Evolutionary conservation across 2,113 vertebrate species (phyloP).

Genomic region (Raphicerus campestris): DNA sequence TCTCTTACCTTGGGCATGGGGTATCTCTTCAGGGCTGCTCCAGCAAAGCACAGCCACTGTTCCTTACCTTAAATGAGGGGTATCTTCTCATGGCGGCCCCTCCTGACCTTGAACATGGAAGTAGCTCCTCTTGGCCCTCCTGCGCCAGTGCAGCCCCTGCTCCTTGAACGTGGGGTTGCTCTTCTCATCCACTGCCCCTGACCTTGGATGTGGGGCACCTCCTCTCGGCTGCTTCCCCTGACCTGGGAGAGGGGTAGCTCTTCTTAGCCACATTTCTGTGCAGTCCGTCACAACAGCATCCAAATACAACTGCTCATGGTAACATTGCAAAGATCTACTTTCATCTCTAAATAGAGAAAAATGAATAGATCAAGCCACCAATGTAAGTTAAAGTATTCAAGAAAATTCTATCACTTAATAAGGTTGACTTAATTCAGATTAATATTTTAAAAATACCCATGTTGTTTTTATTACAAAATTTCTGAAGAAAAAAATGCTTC

Average conservation of each 20-base stretch:
- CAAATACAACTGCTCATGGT: not conserved
- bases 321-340: not conserved
- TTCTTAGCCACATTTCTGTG: no score
- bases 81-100: fast-evolving
- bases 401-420: not conserved
- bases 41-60: fast-evolving
- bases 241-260: no score
- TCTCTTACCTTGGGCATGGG: no score
- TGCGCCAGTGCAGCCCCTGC: fast-evolving
- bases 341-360: not conserved
- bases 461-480: not conserved
- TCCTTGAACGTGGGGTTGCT: no score
- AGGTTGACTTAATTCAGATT: not conserved
- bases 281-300: not conserved
- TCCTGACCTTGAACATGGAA: no score
- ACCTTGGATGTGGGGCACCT: no score
- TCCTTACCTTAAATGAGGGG: no score
- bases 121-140: no score
- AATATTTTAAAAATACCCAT: not conserved
- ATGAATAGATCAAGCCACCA: not conserved
- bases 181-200: no score
- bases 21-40: no score
- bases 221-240: fast-evolving
- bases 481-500: not conserved
- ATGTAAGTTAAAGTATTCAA: not conserved